Conservation (phyloP, 2,888 invertebrate genomes). For the Apoda limacodes region DNA sequence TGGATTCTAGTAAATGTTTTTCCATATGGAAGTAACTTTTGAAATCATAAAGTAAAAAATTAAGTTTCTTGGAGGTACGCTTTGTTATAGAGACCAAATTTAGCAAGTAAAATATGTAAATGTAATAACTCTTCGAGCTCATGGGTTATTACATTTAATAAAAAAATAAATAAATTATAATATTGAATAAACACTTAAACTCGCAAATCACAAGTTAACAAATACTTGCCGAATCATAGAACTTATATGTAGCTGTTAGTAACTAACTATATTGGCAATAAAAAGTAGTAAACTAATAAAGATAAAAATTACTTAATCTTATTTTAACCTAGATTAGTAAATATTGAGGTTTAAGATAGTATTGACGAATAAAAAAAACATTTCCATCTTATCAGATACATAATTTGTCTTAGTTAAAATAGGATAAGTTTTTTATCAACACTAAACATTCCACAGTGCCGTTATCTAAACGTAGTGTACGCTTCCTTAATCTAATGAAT, state of each 20-base stretch:
- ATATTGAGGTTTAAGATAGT: constrained; percentile 44
- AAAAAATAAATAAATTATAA: constrained; percentile 27
- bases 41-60: too few relatives aligned
- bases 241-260: constrained; percentile 25
- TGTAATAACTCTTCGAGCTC: constrained; percentile 61
- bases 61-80: too few relatives aligned
- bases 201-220: constrained; percentile 67
- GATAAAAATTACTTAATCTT: too few relatives aligned
- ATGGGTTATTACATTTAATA: constrained; percentile 58
- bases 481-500: too few relatives aligned
- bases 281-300: too few relatives aligned
- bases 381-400: too few relatives aligned
- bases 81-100: constrained; percentile 37
- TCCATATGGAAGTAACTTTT: too few relatives aligned
- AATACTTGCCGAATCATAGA: constrained; percentile 56
- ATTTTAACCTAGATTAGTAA: too few relatives aligned
- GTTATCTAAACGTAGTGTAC: too few relatives aligned
- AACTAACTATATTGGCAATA: constrained; percentile 47
- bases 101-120: constrained; percentile 42
- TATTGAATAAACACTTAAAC: constrained; percentile 34
- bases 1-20: constrained; percentile 57
- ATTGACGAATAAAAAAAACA: constrained; percentile 36
- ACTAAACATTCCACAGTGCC: constrained; percentile 67
- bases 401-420: too few relatives aligned
- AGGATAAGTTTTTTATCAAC: constrained; percentile 57